Evolutionary conservation across 2,797 vertebrate genomes (phyloP).

Genomic region (Erethizon dorsatum): DNA sequence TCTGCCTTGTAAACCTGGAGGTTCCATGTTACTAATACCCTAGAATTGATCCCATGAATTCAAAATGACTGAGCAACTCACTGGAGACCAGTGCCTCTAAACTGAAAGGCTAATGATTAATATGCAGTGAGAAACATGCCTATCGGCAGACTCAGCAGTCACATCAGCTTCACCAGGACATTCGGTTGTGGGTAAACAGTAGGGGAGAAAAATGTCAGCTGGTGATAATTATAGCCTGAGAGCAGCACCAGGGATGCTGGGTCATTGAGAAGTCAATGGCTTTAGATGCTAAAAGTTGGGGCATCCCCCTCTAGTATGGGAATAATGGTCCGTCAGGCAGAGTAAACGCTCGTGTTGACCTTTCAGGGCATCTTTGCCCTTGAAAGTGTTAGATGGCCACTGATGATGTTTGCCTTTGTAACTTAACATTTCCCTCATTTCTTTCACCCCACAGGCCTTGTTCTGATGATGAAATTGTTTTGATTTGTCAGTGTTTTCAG

Average conservation of each 20-base stretch:
- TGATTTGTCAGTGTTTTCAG: neutral
- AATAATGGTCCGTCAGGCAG: too few species aligned
- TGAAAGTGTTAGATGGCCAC: neutral
- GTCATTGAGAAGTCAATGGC: neutral
- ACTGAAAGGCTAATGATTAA: neutral
- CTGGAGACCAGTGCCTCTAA: neutral
- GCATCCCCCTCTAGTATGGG: too few species aligned
- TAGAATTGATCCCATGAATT: neutral
- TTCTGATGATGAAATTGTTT: neutral
- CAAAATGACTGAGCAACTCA: neutral
- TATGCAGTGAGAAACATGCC: neutral
- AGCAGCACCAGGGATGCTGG: neutral
- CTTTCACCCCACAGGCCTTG: neutral
- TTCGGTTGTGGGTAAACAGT: neutral
- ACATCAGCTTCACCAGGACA: neutral
- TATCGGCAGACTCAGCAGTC: neutral
- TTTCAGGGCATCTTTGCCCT: neutral
- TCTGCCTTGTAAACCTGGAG: neutral
- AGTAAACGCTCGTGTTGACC: neutral
- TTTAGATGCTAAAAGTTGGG: neutral
- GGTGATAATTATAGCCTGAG: neutral
- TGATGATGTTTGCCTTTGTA: neutral
- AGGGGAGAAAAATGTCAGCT: neutral
- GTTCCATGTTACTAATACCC: neutral
- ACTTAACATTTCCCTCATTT: neutral